Evolutionary conservation across 2,888 invertebrate species (phyloP), one percentile per base, ranked within the genome.

Genomic region (Orthosia gracilis): DNA sequence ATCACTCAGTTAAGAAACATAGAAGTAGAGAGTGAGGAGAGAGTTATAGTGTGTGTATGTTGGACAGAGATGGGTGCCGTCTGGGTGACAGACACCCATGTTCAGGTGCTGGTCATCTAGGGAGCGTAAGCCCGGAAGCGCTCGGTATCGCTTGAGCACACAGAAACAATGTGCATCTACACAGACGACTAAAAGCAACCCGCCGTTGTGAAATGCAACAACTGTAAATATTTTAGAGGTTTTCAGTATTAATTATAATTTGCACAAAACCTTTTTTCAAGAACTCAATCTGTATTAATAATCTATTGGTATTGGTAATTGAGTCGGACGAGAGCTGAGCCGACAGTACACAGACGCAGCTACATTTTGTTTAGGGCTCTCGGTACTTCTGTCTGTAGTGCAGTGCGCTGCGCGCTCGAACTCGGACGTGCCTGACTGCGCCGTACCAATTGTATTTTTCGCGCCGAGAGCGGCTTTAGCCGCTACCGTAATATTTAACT

Each of bases 321-420:
- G 18, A 68, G 3, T 63, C 21, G 55, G 47, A 55, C 12, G 31
- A 26, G 23, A 49, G 57, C 49, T 66, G 21, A 11, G 31, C 21
- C 15, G n/a, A 62, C 18, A 31, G 13, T 62, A 54, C 52, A n/a
- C 40, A 57, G 23, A 57, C 31, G 67, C 57, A 15, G 40, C n/a
- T 13, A n/a, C n/a, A 45, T 69, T 45, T 11, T 12, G 4, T 57
- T 26, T 57, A 57, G 18, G 49, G 49, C 13, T 5, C 15, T 49
- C 57, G 23, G 40, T 47, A 40, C 40, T 40, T 40, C 40, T 40
- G 31, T 31, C 31, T 31, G 40, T 40, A 71, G 70, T 71, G 68
- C 40, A 57, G 21, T 67, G 49, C 23, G 12, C 57, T 17, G 57
- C 49, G 68, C 49, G 67, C 23, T 67, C 49, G 66, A 47, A 15